Evolutionary conservation across 2,113 vertebrate genomes (phyloP).

Genomic region (Meleagris gallopavo): DNA sequence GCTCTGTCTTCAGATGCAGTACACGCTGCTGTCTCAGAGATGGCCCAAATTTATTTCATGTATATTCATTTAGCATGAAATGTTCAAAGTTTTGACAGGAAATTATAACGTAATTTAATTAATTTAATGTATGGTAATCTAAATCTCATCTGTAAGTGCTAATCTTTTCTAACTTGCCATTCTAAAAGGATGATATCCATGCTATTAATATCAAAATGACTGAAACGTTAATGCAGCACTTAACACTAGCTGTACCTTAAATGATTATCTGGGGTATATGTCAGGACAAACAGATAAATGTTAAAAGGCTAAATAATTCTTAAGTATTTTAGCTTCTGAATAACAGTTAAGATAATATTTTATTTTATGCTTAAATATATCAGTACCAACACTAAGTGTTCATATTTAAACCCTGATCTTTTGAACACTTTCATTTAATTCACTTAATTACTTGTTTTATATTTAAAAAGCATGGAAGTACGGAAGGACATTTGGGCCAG

Average conservation of each 20-base stretch:
- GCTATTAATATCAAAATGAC: not conserved
- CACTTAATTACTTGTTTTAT: not conserved
- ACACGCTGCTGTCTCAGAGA: not conserved
- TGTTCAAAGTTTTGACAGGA: not conserved
- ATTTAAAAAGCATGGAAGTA: not conserved
- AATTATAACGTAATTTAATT: not conserved
- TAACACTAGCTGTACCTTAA: not conserved
- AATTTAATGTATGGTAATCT: not conserved
- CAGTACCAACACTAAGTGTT: not conserved
- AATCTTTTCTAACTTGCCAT: not conserved
- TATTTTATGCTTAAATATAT: not conserved
- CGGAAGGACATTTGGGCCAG: not conserved
- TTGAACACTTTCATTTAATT: not conserved
- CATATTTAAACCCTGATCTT: not conserved
- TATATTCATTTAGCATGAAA: not conserved
- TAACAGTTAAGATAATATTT: not conserved
- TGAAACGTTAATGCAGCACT: not conserved
- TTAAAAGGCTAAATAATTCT: not conserved
- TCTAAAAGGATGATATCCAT: not conserved
- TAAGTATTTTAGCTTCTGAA: not conserved
- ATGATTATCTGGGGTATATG: not conserved
- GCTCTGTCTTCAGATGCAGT: accelerated
- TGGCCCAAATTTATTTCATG: accelerated
- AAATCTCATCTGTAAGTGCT: not conserved
- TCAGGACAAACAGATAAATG: not conserved